Evolutionary conservation across 2,113 vertebrate species (phyloP), one percentile per base, ranked within the genome.

Genomic region (Amblyopsis rosae): DNA sequence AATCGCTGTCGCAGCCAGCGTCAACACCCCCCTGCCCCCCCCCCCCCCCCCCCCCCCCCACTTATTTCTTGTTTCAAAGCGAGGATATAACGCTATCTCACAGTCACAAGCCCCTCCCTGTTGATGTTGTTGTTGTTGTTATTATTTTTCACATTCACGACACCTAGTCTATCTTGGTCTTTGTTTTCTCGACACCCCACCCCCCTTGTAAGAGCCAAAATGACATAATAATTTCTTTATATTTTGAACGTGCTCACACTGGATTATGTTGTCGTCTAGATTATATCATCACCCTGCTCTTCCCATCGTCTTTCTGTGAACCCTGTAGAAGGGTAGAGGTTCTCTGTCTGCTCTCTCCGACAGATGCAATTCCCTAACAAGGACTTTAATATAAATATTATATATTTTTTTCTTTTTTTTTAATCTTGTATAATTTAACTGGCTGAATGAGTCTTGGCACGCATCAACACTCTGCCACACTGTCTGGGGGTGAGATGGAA

Each of bases 321-420:
- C 32, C 35, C 62, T 46, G 54, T 10, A 5, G 0, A 9, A 11
- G 7, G 9, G 17, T 13, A 60, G 71, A 33, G 49, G 59, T 79
- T 80, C 76, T 80, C 63, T 53, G 74, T 79, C 79, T 84, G 60
- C 19, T 64, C 67, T 75, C 77, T 13, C 70, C 79, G 86, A 85
- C 80, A 83, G 60, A 78, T 68, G 85, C 81, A 85, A 89, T 88
- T 90, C 72, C 74, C 80, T 77, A 82, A 79, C 63, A 67, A 80
- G 83, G 72, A 2, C 26, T 26, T 26, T 26, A 3, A 26, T 26
- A 26, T 26, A 26, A 26, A 26, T 26, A 26, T 26, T 26, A 19
- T 19, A 19, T 35, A 60, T 79, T 83, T 56, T 10, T 57, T 57
- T 6, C n/a, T 53, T 6, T 53, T 12, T 53, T 53, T 53, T 53